Percentiles rank a stretch among this genome's conserved stretches.
Conservation (phyloP, 2,888 invertebrate genomes). For the Merodon equestris region DNA sequence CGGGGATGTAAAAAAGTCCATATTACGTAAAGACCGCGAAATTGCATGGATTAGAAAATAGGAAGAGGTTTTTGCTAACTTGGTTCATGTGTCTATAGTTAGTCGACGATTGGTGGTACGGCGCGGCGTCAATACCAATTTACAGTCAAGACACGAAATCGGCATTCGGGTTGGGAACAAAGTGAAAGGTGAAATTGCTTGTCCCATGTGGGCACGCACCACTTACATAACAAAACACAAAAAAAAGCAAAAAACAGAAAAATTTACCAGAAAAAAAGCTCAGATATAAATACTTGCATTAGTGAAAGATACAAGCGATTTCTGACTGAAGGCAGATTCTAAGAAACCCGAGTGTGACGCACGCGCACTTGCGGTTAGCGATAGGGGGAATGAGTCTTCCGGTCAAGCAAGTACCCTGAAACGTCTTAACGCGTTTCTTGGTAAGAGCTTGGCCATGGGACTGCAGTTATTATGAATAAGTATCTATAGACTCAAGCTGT, state of each 20-base stretch:
- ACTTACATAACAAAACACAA: conserved; percentile 45
- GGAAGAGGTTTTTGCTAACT: conserved; percentile 43
- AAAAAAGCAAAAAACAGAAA: not conserved
- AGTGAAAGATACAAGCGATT: conserved; percentile 2
- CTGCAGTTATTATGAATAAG: not conserved
- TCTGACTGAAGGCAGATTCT: conserved; percentile 15
- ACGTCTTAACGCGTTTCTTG: not conserved
- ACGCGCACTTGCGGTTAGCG: conserved; percentile 6
- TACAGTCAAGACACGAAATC: conserved; percentile 32
- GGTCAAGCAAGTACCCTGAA: conserved; percentile 38
- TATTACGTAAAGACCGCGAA: conserved; percentile 46
- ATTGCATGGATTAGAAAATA: conserved; percentile 59
- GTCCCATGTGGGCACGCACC: conserved; percentile 5
- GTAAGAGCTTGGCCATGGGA: not conserved
- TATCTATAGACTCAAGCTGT: too few species aligned
- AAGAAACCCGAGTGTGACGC: conserved; percentile 26
- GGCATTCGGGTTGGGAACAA: conserved; percentile 8
- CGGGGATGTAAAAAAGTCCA: conserved; percentile 46
- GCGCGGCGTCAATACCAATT: conserved; percentile 29
- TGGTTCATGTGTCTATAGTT: conserved; percentile 24
- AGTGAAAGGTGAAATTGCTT: conserved; percentile 60
- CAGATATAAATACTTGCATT: not conserved
- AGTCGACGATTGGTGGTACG: conserved; percentile 5
- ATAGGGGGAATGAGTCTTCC: conserved; percentile 22
- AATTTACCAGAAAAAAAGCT: not conserved